These are phyloP conservation scores for Gryllus bimaculatus DNA, from an alignment of 1,140 invertebrate species.

Conservation along the genomic window DNA sequence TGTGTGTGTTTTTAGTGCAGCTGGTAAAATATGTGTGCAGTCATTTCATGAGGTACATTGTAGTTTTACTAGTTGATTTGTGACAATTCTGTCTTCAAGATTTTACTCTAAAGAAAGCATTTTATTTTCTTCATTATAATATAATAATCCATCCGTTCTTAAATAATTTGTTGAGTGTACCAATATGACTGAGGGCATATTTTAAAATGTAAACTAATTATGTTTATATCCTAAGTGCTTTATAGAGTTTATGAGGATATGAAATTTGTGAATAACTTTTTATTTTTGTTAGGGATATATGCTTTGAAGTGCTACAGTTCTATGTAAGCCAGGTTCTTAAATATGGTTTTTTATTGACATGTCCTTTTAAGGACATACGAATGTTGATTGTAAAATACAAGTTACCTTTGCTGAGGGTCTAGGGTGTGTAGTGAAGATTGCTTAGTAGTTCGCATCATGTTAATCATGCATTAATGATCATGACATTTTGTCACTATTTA, in stretches of 20 bases:
- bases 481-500: neutral
- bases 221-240: constrained; percentile 1
- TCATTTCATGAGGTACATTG: neutral
- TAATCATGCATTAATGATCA: constrained; percentile 1
- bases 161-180: neutral
- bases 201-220: constrained; percentile 1
- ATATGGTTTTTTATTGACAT: neutral
- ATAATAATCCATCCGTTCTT: neutral
- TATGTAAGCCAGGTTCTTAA: constrained; percentile 4
- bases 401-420: constrained; percentile 1
- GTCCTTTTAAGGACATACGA: neutral
- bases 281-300: constrained; percentile 6
- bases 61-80: too few species aligned
- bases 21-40: neutral
- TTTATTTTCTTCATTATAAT: too few species aligned
- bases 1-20: neutral
- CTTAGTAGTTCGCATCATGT: neutral
- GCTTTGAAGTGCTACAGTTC: neutral
- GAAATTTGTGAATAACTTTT: neutral
- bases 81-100: too few species aligned
- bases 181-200: neutral
- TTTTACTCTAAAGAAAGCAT: too few species aligned
- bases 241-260: neutral
- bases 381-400: constrained; percentile 1
- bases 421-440: constrained; percentile 1